These are phyloP conservation scores for Argentina silus DNA, from an alignment of 2,797 vertebrate genomes.

Conservation along the genomic window DNA sequence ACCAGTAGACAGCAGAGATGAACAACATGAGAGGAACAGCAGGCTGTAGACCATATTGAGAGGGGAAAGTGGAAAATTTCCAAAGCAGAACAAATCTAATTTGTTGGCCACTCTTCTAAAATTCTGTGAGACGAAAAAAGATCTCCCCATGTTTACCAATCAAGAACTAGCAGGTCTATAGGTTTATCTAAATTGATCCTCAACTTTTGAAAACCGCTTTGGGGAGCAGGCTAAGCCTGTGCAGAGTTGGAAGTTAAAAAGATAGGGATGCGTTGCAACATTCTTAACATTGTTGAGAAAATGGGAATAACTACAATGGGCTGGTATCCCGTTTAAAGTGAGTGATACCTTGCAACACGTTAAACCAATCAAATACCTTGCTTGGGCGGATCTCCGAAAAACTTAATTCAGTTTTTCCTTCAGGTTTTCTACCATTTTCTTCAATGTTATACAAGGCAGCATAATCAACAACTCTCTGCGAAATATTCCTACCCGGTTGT, in stretches of 20 bases:
- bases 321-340: no score
- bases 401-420: no score
- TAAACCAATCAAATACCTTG: no score
- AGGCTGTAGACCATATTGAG: not conserved
- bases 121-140: not conserved
- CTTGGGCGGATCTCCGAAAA: no score
- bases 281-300: no score
- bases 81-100: not conserved
- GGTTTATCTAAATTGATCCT: not conserved
- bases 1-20: not conserved
- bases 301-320: no score
- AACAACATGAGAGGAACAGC: not conserved
- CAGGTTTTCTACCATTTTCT: no score
- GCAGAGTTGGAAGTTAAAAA: not conserved
- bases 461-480: no score
- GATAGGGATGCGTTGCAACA: constrained; percentile 35
- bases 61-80: not conserved
- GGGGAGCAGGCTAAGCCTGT: constrained; percentile 35
- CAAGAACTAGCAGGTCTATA: not conserved
- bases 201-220: not conserved
- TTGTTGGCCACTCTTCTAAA: not conserved
- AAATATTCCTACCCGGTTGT: no score
- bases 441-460: no score
- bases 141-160: not conserved
- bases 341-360: no score